Base-by-base conservation (phyloP, 1,140 invertebrate genomes). In the Gonioctena quinquepunctata region DNA sequence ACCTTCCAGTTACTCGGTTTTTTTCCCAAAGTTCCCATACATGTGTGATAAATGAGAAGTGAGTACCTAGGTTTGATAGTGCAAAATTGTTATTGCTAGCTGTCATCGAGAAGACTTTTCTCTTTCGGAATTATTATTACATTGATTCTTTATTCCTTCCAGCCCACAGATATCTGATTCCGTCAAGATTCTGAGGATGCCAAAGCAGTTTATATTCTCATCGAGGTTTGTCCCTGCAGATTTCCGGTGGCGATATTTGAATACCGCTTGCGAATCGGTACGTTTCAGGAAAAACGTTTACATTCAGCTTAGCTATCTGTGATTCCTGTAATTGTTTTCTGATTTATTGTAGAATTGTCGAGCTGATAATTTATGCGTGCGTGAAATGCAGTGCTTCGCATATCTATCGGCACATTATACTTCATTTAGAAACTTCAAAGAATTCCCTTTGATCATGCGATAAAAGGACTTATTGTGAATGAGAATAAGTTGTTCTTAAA, bases 321-420 rank as follows among this genome's bases (percentile, higher is more conserved):
- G 23, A 59, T 59, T 59, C 56, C 56, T 59, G 56, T 59, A 59
- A 59, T 59, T 59, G 56, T 59, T 59, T 25, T 59, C 4, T 59
- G 56, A 59, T 59, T 59, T 59, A 59, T 59, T 19, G 3, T 26
- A 28, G 56, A 59, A 59, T 25, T 28, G 56, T 59, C 13, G 0
- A 42, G 33, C 13, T 59, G n/a, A 25, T 59, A 25, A 25, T 59
- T 59, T 59, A 59, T 59, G 56, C 56, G n/a, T 59, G 56, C 56
- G n/a, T 8, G 23, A 19, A 42, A 4, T 13, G 33, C 23, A 25
- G 25, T 26, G 56, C 3, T 59, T n/a, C 23, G 56, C 56, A 59
- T 59, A 59, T 28, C 25, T 59, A 59, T 28, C 11, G 25, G 21
- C 56, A n/a, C n/a, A 59, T 59, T 59, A 59, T 22, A 25, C 2